A percentile compares a stretch with the other conserved stretches of the same genome.
Conservation (phyloP, 2,113 vertebrate species). For the Pholis gunnellus region DNA sequence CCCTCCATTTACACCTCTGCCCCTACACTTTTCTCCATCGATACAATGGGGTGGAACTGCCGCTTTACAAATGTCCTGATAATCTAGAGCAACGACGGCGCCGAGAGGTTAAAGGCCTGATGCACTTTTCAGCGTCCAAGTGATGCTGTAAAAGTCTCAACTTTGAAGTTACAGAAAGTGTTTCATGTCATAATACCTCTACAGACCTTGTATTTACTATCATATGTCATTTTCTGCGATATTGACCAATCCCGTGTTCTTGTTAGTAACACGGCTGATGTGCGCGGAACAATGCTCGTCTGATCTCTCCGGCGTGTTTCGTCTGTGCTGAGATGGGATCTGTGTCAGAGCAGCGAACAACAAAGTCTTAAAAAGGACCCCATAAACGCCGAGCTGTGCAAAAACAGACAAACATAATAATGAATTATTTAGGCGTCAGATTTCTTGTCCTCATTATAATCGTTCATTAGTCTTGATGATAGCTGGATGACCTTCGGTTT, state of each 20-base stretch:
- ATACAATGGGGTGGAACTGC: not conserved
- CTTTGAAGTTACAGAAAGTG: not conserved
- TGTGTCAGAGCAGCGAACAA: constrained; percentile 50
- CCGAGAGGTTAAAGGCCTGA: constrained; percentile 6
- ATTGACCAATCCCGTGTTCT: not conserved
- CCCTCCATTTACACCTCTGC: constrained; percentile 44
- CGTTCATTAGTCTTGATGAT: constrained; percentile 25
- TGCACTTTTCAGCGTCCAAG: not conserved
- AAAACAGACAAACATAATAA: constrained; percentile 39
- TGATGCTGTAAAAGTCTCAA: not conserved
- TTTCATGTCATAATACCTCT: not conserved
- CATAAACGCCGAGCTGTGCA: constrained; percentile 21
- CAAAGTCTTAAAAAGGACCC: constrained; percentile 54
- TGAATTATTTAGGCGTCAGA: constrained; percentile 62
- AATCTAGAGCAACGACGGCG: constrained; percentile 38
- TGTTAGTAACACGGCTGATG: not conserved
- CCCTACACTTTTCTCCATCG: not conserved
- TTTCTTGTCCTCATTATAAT: constrained; percentile 49
- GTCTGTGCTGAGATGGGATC: constrained; percentile 40
- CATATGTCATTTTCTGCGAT: not conserved
- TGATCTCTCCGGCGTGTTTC: constrained; percentile 13
- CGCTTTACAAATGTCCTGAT: constrained; percentile 52
- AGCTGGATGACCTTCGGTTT: constrained; percentile 28
- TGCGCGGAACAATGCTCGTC: not conserved
- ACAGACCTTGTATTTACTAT: not conserved